Percentiles rank a stretch among this genome's conserved stretches.
These are phyloP conservation scores for Dasyprocta punctata DNA, from an alignment of 2,113 vertebrate species.

Conservation along the genomic window DNA sequence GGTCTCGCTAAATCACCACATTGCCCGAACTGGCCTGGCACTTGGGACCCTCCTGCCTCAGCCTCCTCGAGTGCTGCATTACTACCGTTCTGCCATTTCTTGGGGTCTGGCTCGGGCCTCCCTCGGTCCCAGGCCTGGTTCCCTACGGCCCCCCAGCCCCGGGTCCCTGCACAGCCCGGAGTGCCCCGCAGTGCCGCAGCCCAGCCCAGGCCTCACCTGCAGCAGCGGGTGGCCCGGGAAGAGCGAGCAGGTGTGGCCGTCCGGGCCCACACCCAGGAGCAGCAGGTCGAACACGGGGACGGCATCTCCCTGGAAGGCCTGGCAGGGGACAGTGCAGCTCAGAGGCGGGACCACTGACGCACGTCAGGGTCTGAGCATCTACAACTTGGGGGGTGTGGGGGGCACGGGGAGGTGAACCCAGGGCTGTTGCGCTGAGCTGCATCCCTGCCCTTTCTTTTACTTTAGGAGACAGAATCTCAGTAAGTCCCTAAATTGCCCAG, in stretches of 20 bases:
- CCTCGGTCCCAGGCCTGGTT: rapidly evolving
- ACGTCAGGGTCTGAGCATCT: background rate
- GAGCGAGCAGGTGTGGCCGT: slow-evolving; percentile 96
- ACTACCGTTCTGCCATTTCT: background rate
- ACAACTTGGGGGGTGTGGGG: background rate
- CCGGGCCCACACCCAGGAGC: slow-evolving; percentile 94
- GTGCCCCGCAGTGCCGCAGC: too few species aligned
- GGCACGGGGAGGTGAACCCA: background rate
- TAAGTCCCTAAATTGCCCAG: background rate
- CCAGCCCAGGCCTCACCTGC: slow-evolving; percentile 85
- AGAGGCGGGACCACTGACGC: background rate
- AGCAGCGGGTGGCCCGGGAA: slow-evolving; percentile 94
- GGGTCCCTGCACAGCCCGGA: too few species aligned
- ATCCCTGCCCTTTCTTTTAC: background rate
- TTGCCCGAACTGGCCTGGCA: background rate
- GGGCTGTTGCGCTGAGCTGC: background rate
- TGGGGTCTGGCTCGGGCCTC: background rate
- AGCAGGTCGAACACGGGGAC: slow-evolving; percentile 93
- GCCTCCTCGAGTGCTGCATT: background rate
- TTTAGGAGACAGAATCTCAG: background rate
- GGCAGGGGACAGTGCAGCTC: background rate
- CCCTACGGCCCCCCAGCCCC: background rate
- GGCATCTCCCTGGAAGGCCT: slow-evolving; percentile 90
- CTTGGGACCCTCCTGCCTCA: background rate
- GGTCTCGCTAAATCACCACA: background rate